phyloP scores from a whole-genome alignment of 30 jellyfish, hydroid and myxozoan genomes.

The Turritopsis dohrnii region DNA sequence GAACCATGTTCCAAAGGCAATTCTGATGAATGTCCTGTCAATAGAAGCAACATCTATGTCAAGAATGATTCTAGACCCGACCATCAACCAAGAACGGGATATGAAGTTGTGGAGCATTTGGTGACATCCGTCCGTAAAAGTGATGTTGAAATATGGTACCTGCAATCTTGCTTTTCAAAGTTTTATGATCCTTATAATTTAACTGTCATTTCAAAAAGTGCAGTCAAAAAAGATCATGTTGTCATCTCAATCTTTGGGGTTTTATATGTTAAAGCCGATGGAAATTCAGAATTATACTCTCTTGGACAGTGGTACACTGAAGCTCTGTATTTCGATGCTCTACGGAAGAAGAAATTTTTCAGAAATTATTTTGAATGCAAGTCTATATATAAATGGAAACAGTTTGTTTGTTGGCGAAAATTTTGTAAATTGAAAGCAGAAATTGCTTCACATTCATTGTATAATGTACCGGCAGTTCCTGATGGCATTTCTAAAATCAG shows the following conservation, averaged over 20 bases:
- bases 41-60: background rate
- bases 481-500: slow-evolving; percentile 36
- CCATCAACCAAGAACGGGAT: slow-evolving; percentile 51
- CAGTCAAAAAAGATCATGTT: slow-evolving; percentile 51
- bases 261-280: slow-evolving; percentile 50
- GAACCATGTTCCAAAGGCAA: background rate
- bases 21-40: background rate
- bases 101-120: slow-evolving; percentile 53
- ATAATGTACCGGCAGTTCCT: slow-evolving; percentile 58
- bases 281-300: slow-evolving; percentile 65
- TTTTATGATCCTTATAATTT: slow-evolving; percentile 54
- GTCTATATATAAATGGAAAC: slow-evolving; percentile 48
- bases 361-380: slow-evolving; percentile 36
- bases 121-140: slow-evolving; percentile 30
- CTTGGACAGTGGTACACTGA: slow-evolving; percentile 82
- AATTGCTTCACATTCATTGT: slow-evolving; percentile 31
- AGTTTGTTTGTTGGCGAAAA: slow-evolving; percentile 26
- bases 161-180: slow-evolving; percentile 32
- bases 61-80: background rate
- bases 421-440: slow-evolving; percentile 34
- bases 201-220: slow-evolving; percentile 47
- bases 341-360: slow-evolving; percentile 41
- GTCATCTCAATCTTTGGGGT: slow-evolving; percentile 81
- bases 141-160: slow-evolving; percentile 52
- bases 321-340: slow-evolving; percentile 46